A percentile compares a stretch with the other conserved stretches of the same genome.
These are phyloP conservation scores for Drosophila carrolli DNA, from an alignment of 1,140 invertebrate genomes.

Conservation along the genomic window DNA sequence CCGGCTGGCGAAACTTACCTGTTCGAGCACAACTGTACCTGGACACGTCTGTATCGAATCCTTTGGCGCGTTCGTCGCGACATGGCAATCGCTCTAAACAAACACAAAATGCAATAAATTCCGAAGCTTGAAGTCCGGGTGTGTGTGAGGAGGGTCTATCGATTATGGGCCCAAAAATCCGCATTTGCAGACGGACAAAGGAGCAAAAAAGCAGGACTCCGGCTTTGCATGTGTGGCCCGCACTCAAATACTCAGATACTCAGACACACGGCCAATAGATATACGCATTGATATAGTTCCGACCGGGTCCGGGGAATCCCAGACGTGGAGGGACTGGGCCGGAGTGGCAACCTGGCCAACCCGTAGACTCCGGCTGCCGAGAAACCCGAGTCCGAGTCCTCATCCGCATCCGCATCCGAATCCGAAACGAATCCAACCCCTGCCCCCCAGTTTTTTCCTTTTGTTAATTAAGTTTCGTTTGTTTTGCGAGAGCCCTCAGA, in stretches of 20 bases:
- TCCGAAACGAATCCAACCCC: conserved; percentile 13
- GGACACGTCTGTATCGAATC: conserved; percentile 49
- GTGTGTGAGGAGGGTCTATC: conserved; percentile 42
- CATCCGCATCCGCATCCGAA: neutral
- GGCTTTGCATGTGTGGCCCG: conserved; percentile 31
- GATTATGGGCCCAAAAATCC: conserved; percentile 68
- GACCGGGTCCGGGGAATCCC: conserved; percentile 31
- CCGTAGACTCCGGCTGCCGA: conserved; percentile 21
- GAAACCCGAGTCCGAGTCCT: conserved; percentile 7
- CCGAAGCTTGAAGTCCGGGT: neutral
- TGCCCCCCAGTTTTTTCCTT: conserved; percentile 27
- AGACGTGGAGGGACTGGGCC: conserved; percentile 35
- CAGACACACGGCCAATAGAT: conserved; percentile 59
- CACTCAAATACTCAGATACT: conserved; percentile 2
- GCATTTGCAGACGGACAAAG: conserved; percentile 49
- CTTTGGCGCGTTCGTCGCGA: conserved; percentile 44
- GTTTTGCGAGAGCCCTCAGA: conserved; percentile 58
- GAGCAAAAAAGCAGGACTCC: conserved; percentile 13
- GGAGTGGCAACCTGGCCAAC: conserved; percentile 37
- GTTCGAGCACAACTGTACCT: conserved; percentile 64
- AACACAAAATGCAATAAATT: conserved; percentile 82
- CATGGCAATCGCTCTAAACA: conserved; percentile 75
- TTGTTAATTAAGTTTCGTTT: conserved; percentile 69
- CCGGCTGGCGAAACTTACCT: conserved; percentile 19
- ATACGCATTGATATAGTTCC: conserved; percentile 77